phyloP scores from a whole-genome alignment of 2,797 vertebrate genomes.

The Nasua narica region DNA sequence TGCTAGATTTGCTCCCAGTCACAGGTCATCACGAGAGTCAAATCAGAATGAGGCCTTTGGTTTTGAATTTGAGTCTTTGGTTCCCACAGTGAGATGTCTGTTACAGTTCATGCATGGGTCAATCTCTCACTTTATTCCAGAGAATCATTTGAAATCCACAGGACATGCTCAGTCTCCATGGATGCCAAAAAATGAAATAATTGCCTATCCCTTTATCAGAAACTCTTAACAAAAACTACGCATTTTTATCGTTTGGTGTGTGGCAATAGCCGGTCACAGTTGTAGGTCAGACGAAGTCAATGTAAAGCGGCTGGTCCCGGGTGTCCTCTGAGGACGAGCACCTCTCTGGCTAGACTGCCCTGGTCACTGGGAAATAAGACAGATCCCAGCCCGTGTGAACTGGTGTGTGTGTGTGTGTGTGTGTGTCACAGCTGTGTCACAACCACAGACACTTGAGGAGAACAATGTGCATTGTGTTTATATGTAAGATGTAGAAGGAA shows the following conservation, averaged over 20 bases:
- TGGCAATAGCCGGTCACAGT: background rate
- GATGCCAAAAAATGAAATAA: background rate
- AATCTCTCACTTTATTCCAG: no score
- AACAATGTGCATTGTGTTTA: background rate
- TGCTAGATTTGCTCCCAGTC: no score
- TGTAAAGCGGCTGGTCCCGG: background rate
- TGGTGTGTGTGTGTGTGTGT: no score
- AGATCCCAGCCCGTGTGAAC: background rate
- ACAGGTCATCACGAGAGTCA: accelerated
- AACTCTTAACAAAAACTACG: background rate
- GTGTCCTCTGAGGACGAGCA: background rate
- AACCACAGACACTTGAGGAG: background rate
- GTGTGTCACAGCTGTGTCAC: background rate
- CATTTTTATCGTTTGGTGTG: background rate
- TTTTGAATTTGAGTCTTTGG: background rate
- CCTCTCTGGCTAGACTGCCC: background rate
- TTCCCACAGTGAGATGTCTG: background rate
- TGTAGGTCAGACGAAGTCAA: background rate
- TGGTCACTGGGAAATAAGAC: background rate
- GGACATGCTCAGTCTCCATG: accelerated
- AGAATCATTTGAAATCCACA: background rate
- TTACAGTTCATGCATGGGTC: background rate
- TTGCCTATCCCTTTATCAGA: background rate
- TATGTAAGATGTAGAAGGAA: no score
- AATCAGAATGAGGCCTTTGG: accelerated